These are phyloP conservation scores for Ormia ochracea DNA, from an alignment of 2,888 invertebrate species.

Conservation along the genomic window DNA sequence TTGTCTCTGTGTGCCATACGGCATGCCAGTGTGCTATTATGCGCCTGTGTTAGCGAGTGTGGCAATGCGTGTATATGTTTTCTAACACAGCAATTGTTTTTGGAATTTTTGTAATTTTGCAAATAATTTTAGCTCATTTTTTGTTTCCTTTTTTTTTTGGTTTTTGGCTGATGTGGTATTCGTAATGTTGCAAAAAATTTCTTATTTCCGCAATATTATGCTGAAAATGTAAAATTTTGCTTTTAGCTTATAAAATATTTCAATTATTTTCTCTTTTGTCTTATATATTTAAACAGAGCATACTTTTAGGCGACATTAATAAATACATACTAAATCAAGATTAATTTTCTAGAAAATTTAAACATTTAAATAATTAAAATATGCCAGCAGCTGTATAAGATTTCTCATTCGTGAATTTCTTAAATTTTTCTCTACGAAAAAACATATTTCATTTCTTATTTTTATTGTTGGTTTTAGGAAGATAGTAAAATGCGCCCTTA, in stretches of 20 bases:
- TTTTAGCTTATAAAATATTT: constrained; percentile 34
- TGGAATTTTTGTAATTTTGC: constrained; percentile 52
- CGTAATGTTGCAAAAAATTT: constrained; percentile 46
- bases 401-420: neutral
- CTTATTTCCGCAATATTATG: constrained; percentile 56
- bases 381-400: neutral
- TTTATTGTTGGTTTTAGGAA: neutral
- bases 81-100: constrained; percentile 31
- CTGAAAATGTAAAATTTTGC: constrained; percentile 36
- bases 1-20: neutral
- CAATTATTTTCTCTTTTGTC: constrained; percentile 3
- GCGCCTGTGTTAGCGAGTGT: neutral
- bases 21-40: neutral
- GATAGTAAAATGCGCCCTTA: constrained; percentile 4
- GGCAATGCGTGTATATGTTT: neutral
- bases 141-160: neutral
- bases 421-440: neutral
- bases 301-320: constrained; percentile 41
- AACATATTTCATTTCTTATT: neutral
- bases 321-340: neutral
- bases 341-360: neutral
- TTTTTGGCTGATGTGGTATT: constrained; percentile 46
- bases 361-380: neutral
- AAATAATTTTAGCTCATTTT: constrained; percentile 32
- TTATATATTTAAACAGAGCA: constrained; percentile 11